phyloP scores from a whole-genome alignment of 2,888 invertebrate genomes.

The Mesodorylaimus sp. region DNA sequence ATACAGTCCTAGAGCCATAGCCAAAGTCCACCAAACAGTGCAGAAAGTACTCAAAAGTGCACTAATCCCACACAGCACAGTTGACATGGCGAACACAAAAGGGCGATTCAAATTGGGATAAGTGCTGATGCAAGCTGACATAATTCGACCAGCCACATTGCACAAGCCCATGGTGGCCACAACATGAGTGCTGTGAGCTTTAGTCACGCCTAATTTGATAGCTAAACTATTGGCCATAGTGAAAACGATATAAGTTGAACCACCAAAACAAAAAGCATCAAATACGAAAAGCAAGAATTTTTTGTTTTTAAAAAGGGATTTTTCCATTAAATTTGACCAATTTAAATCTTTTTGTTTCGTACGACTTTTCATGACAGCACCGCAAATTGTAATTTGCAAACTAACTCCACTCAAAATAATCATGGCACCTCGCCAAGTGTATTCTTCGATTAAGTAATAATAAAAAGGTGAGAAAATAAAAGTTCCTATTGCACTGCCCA shows the following conservation, averaged over 20 bases:
- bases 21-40: background rate
- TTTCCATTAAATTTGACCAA: slow-evolving; percentile 3
- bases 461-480: slow-evolving; percentile 28
- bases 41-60: background rate
- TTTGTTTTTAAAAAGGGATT: background rate
- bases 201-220: background rate
- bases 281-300: background rate
- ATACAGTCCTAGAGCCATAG: background rate
- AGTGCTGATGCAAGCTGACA: background rate
- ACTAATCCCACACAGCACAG: background rate
- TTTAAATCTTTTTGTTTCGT: background rate
- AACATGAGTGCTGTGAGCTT: background rate
- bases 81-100: background rate
- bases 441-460: slow-evolving; percentile 25
- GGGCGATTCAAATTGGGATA: background rate
- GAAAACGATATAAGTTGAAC: background rate
- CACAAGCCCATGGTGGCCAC: slow-evolving; percentile 2
- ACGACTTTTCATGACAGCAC: slow-evolving; percentile 1
- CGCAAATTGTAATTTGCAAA: background rate
- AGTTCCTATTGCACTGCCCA: slow-evolving; percentile 32
- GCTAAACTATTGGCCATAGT: slow-evolving; percentile 1
- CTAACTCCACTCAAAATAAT: slow-evolving; percentile 20
- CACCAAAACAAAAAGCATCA: background rate
- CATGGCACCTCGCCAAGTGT: slow-evolving; percentile 31
- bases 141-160: background rate